A percentile compares a stretch with the other conserved stretches of the same genome.
Evolutionary conservation across 2,888 invertebrate species (phyloP).

Genomic region (Parnassius smintheus): DNA sequence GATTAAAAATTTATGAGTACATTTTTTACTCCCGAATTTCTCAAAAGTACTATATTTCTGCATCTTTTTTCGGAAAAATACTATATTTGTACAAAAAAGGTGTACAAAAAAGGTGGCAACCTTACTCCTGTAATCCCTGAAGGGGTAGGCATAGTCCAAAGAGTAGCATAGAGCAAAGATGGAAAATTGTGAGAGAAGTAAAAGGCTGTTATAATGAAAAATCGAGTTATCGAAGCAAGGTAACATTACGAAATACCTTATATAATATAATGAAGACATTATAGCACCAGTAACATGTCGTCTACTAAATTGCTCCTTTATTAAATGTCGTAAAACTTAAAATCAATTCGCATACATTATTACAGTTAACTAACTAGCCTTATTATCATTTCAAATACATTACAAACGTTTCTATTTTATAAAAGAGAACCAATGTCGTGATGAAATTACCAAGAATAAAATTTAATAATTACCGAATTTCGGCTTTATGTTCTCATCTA

Average conservation of each 20-base stretch:
- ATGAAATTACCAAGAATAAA: slow-evolving; percentile 39
- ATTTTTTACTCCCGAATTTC: too few relatives aligned
- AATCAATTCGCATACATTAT: slow-evolving; percentile 25
- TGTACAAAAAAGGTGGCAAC: too few relatives aligned
- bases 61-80: too few relatives aligned
- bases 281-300: slow-evolving; percentile 5
- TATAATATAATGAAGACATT: slow-evolving; percentile 8
- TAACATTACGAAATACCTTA: neutral
- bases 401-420: slow-evolving; percentile 25
- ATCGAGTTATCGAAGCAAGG: too few relatives aligned
- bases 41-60: too few relatives aligned
- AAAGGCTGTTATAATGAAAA: too few relatives aligned
- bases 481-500: slow-evolving; percentile 1
- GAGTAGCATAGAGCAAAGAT: too few relatives aligned
- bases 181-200: too few relatives aligned
- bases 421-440: slow-evolving; percentile 29
- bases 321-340: slow-evolving; percentile 18
- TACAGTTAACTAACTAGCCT: slow-evolving; percentile 17
- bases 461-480: slow-evolving; percentile 30
- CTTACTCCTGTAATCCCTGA: too few relatives aligned
- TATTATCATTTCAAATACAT: slow-evolving; percentile 27
- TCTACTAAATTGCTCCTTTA: neutral
- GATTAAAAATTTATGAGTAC: too few relatives aligned
- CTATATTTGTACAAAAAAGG: too few relatives aligned
- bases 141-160: too few relatives aligned